phyloP scores from a whole-genome alignment of 1,140 invertebrate species.

The Papilio aristodemus region DNA sequence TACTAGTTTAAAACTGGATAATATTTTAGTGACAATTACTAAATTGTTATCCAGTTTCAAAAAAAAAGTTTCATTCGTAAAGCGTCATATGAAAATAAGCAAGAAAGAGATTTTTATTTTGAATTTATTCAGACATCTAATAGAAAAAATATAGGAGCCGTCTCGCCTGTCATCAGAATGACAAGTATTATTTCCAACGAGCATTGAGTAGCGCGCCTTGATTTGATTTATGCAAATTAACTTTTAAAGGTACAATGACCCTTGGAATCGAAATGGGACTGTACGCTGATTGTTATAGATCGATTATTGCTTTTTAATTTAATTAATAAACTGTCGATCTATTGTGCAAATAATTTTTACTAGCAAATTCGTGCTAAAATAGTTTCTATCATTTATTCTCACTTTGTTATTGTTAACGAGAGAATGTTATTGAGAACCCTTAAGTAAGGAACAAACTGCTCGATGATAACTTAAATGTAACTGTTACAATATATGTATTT shows the following conservation, averaged over 20 bases:
- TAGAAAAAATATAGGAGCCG: slow-evolving; percentile 22
- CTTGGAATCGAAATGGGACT: slow-evolving; percentile 21
- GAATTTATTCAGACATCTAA: slow-evolving; percentile 26
- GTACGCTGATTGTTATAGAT: background rate
- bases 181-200: slow-evolving; percentile 33
- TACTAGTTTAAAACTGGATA: too few species aligned
- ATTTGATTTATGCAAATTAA: slow-evolving; percentile 35
- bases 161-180: slow-evolving; percentile 26
- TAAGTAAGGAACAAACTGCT: too few species aligned
- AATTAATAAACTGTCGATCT: background rate
- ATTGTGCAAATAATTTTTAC: too few species aligned
- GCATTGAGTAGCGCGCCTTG: slow-evolving; percentile 29
- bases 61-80: slow-evolving; percentile 6
- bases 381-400: too few species aligned
- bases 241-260: slow-evolving; percentile 32
- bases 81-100: background rate
- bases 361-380: too few species aligned
- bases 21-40: too few species aligned
- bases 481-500: too few species aligned
- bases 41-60: too few species aligned
- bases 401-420: too few species aligned
- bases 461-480: too few species aligned
- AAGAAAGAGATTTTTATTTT: background rate
- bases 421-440: too few species aligned
- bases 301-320: slow-evolving; percentile 27